Evolutionary conservation across 2,113 vertebrate genomes (phyloP).

Genomic region (Nesoenas mayeri): DNA sequence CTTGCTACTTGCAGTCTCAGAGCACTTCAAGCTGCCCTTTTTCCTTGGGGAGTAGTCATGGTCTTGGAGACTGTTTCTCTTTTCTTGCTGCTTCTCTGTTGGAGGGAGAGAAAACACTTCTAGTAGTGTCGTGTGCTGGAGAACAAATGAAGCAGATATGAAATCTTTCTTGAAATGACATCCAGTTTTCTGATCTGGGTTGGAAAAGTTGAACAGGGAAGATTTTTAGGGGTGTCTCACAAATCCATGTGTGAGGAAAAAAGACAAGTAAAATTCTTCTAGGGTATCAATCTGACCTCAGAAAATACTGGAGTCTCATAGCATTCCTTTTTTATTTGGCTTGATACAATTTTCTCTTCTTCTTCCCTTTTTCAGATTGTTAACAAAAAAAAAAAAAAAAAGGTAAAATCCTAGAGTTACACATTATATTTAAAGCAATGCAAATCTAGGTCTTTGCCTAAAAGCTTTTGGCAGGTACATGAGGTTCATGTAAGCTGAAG

Average conservation of each 20-base stretch:
- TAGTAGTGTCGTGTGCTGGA: background rate
- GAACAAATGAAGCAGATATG: background rate
- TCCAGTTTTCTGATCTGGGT: background rate
- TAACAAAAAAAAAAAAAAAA: background rate
- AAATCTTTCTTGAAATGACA: background rate
- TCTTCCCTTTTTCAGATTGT: background rate
- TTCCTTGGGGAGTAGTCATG: background rate
- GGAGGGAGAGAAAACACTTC: background rate
- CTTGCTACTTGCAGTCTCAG: background rate
- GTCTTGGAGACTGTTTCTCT: background rate
- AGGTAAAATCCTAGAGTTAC: background rate
- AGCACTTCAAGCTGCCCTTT: background rate
- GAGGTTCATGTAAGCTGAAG: conserved; percentile 33
- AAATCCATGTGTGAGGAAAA: background rate
- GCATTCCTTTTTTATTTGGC: background rate
- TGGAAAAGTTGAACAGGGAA: background rate
- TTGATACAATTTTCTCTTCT: background rate
- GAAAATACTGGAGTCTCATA: background rate
- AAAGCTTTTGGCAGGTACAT: conserved; percentile 53
- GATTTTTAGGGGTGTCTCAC: background rate
- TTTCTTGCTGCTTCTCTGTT: background rate
- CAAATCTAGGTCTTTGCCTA: conserved; percentile 29
- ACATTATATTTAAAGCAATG: conserved; percentile 29
- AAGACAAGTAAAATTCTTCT: background rate
- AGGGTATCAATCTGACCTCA: background rate